phyloP scores from a whole-genome alignment of 2,113 vertebrate species.

The Cinclus cinclus region DNA sequence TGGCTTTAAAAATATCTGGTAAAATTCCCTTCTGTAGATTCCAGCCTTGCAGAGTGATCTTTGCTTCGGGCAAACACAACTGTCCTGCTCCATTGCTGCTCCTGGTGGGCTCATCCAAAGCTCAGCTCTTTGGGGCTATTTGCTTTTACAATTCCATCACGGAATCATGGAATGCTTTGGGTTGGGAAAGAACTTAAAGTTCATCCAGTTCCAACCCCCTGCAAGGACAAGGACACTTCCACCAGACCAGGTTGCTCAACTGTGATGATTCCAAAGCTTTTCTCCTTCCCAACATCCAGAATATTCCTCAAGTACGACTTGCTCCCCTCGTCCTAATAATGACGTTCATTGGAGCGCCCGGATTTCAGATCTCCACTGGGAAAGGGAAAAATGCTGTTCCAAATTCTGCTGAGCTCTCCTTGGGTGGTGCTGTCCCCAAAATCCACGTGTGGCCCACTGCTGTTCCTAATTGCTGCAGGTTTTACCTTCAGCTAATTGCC shows the following conservation, averaged over 20 bases:
- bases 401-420: neutral
- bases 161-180: neutral
- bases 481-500: neutral
- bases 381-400: neutral
- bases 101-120: too few species aligned
- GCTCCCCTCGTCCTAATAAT: neutral
- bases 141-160: neutral
- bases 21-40: neutral
- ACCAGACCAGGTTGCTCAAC: neutral
- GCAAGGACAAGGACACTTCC: neutral
- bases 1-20: neutral
- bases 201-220: neutral
- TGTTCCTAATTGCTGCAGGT: neutral
- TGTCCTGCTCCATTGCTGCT: neutral
- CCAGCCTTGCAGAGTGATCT: neutral
- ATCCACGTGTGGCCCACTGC: neutral
- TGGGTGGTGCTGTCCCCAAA: neutral
- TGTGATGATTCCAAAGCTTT: neutral
- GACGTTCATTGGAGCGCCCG: rapidly evolving
- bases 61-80: neutral
- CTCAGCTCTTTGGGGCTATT: neutral
- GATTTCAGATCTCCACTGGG: too few species aligned
- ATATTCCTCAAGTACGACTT: rapidly evolving
- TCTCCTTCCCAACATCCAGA: neutral
- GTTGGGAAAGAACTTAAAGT: neutral